These are phyloP conservation scores for Micrasema longulum DNA, from an alignment of 1,140 invertebrate genomes.

Conservation along the genomic window DNA sequence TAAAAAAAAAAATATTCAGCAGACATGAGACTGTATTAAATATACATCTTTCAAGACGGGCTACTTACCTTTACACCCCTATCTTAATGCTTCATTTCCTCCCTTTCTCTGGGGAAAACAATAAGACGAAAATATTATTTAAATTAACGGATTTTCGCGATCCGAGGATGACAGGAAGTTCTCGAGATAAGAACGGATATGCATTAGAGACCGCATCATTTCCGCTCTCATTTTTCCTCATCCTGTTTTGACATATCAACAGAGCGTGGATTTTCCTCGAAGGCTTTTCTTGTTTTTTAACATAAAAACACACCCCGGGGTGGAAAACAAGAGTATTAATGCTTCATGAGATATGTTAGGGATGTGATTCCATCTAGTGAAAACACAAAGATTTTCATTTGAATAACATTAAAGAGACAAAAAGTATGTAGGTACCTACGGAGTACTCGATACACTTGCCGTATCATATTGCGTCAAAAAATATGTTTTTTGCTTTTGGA, in stretches of 20 bases:
- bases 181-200: slow-evolving; percentile 2
- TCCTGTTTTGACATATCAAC: slow-evolving; percentile 38
- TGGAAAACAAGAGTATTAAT: slow-evolving; percentile 32
- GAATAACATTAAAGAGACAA: too few species aligned
- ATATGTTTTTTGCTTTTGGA: too few species aligned
- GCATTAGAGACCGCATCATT: slow-evolving; percentile 30
- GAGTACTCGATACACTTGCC: too few species aligned
- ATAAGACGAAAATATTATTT: too few species aligned
- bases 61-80: not conserved
- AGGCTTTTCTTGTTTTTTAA: slow-evolving; percentile 32
- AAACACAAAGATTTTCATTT: too few species aligned
- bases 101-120: not conserved
- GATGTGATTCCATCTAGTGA: slow-evolving; percentile 12
- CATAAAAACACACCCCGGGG: slow-evolving; percentile 34
- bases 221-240: slow-evolving; percentile 22
- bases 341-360: slow-evolving; percentile 11
- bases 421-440: too few species aligned
- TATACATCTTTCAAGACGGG: not conserved
- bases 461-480: too few species aligned
- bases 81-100: too few species aligned
- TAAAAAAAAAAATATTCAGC: too few species aligned
- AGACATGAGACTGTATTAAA: too few species aligned
- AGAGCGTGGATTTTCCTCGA: slow-evolving; percentile 19
- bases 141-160: too few species aligned
- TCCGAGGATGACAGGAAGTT: too few species aligned